Conservation (phyloP, 1,140 invertebrate species). For the Leptestheria dahalacensis region DNA sequence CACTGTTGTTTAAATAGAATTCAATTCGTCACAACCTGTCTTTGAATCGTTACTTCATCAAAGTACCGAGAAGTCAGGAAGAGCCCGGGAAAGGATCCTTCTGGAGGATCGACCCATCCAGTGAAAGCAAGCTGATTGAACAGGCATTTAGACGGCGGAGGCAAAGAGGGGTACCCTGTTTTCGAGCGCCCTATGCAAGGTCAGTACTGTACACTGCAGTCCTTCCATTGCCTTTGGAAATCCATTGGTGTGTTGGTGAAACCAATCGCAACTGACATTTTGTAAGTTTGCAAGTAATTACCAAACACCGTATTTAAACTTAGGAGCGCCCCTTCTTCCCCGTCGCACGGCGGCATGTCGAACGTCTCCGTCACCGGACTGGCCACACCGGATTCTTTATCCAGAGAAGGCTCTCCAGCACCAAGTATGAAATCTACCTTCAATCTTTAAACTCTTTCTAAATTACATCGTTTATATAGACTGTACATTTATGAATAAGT, state of each 20-base stretch:
- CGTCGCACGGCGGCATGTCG: conserved; percentile 60
- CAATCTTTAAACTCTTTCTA: no score
- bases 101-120: conserved; percentile 93
- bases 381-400: conserved; percentile 74
- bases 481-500: no score
- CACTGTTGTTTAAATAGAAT: conserved; percentile 39
- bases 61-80: conserved; percentile 92
- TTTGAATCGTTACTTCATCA: conserved; percentile 91
- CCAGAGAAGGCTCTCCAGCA: conserved; percentile 63
- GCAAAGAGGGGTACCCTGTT: conserved; percentile 82
- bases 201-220: no score
- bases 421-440: no score
- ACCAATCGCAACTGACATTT: background rate
- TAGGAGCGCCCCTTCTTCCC: conserved; percentile 83
- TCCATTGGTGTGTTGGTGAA: no score
- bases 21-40: conserved; percentile 97
- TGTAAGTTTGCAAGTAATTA: no score
- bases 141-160: conserved; percentile 84
- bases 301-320: conserved; percentile 19
- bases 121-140: conserved; percentile 87
- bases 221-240: no score
- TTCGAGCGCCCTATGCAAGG: conserved; percentile 71
- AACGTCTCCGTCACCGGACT: conserved; percentile 37
- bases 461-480: no score
- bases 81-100: conserved; percentile 96